These are phyloP conservation scores for Eupleurogrammus muticus DNA, from an alignment of 2,797 vertebrate genomes.

Conservation along the genomic window DNA sequence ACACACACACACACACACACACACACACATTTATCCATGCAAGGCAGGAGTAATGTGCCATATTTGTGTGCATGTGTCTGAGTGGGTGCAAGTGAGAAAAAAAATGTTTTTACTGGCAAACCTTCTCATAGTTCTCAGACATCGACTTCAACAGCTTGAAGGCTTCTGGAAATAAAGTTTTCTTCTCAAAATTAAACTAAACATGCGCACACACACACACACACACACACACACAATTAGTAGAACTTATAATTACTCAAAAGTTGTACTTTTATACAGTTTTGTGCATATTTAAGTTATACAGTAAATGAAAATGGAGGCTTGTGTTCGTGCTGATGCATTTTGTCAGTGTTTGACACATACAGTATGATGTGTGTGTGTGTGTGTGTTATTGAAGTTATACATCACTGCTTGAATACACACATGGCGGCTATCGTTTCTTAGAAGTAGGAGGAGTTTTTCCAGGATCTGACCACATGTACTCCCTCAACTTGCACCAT, in stretches of 20 bases:
- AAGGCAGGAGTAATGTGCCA: conserved; percentile 16
- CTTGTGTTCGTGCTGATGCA: background rate
- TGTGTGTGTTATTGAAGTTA: conserved; percentile 30
- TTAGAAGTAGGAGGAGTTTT: background rate
- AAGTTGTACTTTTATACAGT: background rate
- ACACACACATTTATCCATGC: conserved; percentile 23
- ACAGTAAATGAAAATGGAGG: background rate
- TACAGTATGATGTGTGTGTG: background rate
- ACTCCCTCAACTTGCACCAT: conserved; percentile 31
- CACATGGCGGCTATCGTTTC: conserved; percentile 26
- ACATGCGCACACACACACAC: background rate
- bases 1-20: too few species aligned
- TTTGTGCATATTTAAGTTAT: background rate
- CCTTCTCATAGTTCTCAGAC: conserved; percentile 30
- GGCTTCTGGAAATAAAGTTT: conserved; percentile 18
- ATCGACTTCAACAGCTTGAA: conserved; percentile 27
- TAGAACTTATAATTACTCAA: conserved; percentile 5
- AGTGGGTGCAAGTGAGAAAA: conserved; percentile 55
- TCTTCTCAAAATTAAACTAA: background rate
- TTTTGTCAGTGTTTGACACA: conserved; percentile 29
- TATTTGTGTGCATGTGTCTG: conserved; percentile 36
- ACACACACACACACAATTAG: background rate
- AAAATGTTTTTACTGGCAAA: conserved; percentile 51
- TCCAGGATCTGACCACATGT: conserved; percentile 57
- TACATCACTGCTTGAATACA: conserved; percentile 39